Percentiles rank a stretch among this genome's conserved stretches.
Evolutionary conservation across 2,888 invertebrate genomes (phyloP).

Genomic region (Megastigmus dorsalis): DNA sequence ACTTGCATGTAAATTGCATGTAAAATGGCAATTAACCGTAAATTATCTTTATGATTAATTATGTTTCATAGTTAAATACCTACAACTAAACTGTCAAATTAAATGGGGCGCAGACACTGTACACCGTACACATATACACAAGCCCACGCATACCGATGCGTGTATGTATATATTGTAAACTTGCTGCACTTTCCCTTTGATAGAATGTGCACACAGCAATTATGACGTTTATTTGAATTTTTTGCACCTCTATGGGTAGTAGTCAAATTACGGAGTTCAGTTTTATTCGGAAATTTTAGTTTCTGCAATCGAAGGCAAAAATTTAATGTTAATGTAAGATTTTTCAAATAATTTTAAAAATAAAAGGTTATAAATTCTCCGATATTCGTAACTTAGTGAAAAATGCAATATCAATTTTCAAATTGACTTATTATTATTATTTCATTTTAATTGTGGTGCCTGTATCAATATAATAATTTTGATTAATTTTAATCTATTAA

Average conservation of each 20-base stretch:
- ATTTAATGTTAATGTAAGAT: neutral
- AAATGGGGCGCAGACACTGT: neutral
- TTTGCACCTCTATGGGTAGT: neutral
- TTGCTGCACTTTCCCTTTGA: neutral
- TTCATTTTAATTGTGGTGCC: too few relatives aligned
- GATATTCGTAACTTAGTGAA: neutral
- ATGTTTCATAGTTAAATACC: too few relatives aligned
- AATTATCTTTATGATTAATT: too few relatives aligned
- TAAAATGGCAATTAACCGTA: too few relatives aligned
- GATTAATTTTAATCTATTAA: neutral
- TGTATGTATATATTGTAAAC: neutral
- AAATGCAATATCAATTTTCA: neutral
- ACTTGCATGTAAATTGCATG: too few relatives aligned
- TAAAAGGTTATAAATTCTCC: conserved; percentile 18
- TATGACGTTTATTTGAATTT: neutral
- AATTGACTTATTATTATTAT: too few relatives aligned
- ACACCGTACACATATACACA: too few relatives aligned
- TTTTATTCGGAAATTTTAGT: neutral
- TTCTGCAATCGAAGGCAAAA: neutral
- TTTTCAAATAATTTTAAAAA: neutral
- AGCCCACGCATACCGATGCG: neutral
- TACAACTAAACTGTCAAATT: too few relatives aligned
- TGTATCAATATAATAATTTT: too few relatives aligned
- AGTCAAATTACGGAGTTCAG: neutral
- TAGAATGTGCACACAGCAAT: neutral